Evolutionary conservation across 2,888 invertebrate species (phyloP), one percentile per base, ranked within the genome.

Genomic region (Plutella xylostella): DNA sequence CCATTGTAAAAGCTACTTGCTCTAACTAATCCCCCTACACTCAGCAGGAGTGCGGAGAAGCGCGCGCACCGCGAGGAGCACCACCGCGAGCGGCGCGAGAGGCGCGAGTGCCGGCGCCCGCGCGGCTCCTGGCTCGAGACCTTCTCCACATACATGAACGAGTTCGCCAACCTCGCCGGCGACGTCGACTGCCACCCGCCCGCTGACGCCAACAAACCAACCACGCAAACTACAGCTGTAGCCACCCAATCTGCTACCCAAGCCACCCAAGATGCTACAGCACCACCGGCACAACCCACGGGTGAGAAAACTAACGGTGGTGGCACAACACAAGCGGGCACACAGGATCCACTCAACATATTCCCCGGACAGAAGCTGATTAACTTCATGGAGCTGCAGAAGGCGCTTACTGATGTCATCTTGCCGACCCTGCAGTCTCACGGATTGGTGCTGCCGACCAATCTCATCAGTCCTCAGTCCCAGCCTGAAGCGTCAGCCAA

Each of bases 141-240:
- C 21, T 74, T 86, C 45, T 58, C 75, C 5, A 72, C 69, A 7
- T 85, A 85, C 53, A 70, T 87, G 64, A 85, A 86, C 49, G 85
- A 87, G 54, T 86, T 85, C 63, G 75, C 84, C 7, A 82, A 85
- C 54, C 63, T 86, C 0, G 79, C 85, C 1, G 83, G 79, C 2
- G 79, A 83, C 48, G 56, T 72, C 11, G 67, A 67, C 47, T 48
- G 57, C 42, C 47, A 63, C 44, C 35, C 46, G 5, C 55, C 61
- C 2, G 48, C 55, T n/a, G 56, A 58, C 35, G 35, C 58, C 30
- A 54, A 42, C 51, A 56, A 48, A 44, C 52, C 17, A 51, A 42
- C 45, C 50, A 49, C 21, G 11, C 19, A 37, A 2, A 31, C 17
- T 5, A n/a, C n/a, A n/a, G n/a, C n/a, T n/a, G n/a, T n/a, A n/a